Evolutionary conservation across 1,140 invertebrate genomes (phyloP), one percentile per base, ranked within the genome.

Genomic region (Homalodisca vitripennis): DNA sequence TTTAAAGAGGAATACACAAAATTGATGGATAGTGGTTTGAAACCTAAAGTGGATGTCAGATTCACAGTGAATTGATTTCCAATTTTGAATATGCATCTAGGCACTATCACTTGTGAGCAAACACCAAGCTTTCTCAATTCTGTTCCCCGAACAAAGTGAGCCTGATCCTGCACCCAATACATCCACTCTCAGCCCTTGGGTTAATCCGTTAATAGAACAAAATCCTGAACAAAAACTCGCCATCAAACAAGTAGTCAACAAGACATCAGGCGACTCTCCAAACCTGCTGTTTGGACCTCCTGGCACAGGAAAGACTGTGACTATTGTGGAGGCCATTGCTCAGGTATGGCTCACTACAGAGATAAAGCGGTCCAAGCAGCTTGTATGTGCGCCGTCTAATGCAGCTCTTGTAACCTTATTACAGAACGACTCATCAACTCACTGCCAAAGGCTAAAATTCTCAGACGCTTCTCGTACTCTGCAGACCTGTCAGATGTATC

Each of bases 231-330:
- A 97, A 79, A 92, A 88, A 76, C 76, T 80, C 60, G 94, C 94
- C 12, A 87, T 98, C 0, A 81, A 76, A 48, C 90, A 94, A 77
- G 90, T 97, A 69, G 74, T 98, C 3, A 80, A 83, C 17, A 89
- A 88, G 1, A 82, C 88, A 68, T 84, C 87, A 10, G 81, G 89
- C 13, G 90, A 91, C 0, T 78, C 91, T 69, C 95, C 96, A 0
- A 97, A 98, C 75, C 82, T 96, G 3, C 89, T 98, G 69, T 98
- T 92, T 82, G 96, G 96, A 1, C 95, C 96, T 51, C 95, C 95
- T 1, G 95, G 95, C 12, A 97, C 94, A n/a, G 95, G 95, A n/a
- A 98, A 98, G 83, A 98, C 95, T 0, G 81, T 96, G 0, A 98
- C 95, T 3, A 78, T 98, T 3, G 90, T 95, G 24, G 95, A 98